Evolutionary conservation across 2,797 vertebrate genomes (phyloP), one percentile per base, ranked within the genome.

Genomic region (Chaetophractus vellerosus): DNA sequence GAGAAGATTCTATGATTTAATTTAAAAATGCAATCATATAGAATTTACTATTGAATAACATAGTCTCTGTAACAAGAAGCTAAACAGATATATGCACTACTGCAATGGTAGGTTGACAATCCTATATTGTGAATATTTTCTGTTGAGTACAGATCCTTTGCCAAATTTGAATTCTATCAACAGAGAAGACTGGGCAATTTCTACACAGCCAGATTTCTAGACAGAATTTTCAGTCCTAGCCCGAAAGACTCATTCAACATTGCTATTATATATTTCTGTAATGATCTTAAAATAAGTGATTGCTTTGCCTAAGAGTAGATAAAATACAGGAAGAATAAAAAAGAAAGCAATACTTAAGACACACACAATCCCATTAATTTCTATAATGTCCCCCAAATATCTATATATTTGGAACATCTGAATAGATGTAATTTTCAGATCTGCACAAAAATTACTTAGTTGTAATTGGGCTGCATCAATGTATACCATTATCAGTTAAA

Each of bases 391-490:
- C 15, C 48, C 64, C 28, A 94, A 41, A 64, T 18, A 48, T 24
- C 0, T 75, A 6, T 63, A 55, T 55, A 59, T 19, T 75, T 76
- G 7, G 15, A 71, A 85, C 6, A 88, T 48, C 14, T 59, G 2
- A 69, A 69, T 81, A 78, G 0, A 26, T 45, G 9, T 18, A 88
- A 16, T 41, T 85, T 88, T 75, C 21, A 88, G 1, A 33, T 28
- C 76, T 72, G 89, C 16, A 72, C 89, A 28, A 81, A 95, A 90
- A 57, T 15, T 69, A 52, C 19, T 18, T 33, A 72, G 64, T 78
- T 84, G 4, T 33, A 94, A 66, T 50, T 61, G 18, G 9, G 31
- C 18, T 91, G 36, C n/a, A 78, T 41, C 26, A 82, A 23, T 36
- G 2, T 36, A 36, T 15, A 79, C 21, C 2, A 24, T 64, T 76